phyloP scores from a whole-genome alignment of 2,888 invertebrate species.

The Platycnemis pennipes region DNA sequence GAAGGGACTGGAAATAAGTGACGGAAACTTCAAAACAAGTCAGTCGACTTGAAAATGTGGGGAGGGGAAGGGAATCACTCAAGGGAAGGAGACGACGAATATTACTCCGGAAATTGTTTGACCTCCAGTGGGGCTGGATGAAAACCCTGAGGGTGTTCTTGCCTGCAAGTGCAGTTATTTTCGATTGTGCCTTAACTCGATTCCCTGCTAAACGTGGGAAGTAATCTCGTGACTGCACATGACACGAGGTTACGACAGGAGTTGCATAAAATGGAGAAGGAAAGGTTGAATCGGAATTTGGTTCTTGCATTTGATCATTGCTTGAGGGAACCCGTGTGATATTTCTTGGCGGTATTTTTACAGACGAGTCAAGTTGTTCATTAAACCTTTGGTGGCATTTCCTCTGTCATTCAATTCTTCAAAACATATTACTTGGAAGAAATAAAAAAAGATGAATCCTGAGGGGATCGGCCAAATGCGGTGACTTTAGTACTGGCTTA shows the following conservation, averaged over 20 bases:
- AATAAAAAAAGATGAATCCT: too few relatives aligned
- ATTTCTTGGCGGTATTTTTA: too few relatives aligned
- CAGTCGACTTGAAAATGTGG: not conserved
- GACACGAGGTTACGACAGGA: not conserved
- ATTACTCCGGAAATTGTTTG: not conserved
- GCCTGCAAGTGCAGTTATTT: not conserved
- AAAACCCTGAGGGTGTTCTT: not conserved
- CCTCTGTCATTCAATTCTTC: too few relatives aligned
- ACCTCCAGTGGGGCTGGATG: not conserved
- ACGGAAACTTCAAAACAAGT: not conserved
- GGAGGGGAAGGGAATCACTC: not conserved
- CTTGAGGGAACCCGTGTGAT: too few relatives aligned
- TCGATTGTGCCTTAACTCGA: not conserved
- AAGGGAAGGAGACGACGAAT: not conserved
- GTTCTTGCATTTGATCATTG: too few relatives aligned
- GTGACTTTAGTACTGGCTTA: too few relatives aligned
- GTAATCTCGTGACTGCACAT: not conserved
- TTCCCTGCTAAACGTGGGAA: not conserved
- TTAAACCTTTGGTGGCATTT: too few relatives aligned
- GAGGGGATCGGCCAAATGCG: too few relatives aligned
- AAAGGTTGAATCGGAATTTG: not conserved
- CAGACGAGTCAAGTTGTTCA: too few relatives aligned
- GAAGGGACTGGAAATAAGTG: not conserved
- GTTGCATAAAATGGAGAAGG: not conserved
- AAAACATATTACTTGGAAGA: too few relatives aligned